These are phyloP conservation scores for Heliconius erato DNA, from an alignment of 2,888 invertebrate species.

Conservation along the genomic window DNA sequence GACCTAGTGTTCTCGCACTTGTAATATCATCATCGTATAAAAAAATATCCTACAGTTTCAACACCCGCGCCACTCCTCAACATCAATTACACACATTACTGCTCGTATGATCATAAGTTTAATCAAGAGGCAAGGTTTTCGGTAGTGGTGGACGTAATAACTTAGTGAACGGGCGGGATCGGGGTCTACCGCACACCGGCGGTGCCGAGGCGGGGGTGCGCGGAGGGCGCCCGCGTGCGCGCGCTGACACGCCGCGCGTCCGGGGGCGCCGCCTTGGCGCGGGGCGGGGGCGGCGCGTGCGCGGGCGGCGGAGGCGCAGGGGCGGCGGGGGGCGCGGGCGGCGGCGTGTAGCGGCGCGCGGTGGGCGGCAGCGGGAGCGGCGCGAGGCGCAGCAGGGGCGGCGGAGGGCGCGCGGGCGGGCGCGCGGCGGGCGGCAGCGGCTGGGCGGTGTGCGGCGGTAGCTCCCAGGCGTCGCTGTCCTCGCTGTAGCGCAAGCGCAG, in stretches of 20 bases:
- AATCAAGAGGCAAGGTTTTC: no score
- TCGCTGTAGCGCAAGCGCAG: conserved; percentile 69
- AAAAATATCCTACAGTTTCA: conserved; percentile 55
- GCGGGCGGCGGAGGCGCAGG: conserved; percentile 33
- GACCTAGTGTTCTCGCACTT: conserved; percentile 21
- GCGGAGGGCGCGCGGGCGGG: conserved; percentile 87
- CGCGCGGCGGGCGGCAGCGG: conserved; percentile 86
- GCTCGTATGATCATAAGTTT: no score
- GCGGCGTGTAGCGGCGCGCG: conserved; percentile 90
- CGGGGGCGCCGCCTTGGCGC: conserved; percentile 72
- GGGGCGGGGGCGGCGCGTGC: conserved; percentile 59
- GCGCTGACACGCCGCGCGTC: conserved; percentile 78
- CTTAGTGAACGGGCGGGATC: conserved; percentile 22
- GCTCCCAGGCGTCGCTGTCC: conserved; percentile 72
- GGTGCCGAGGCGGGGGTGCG: conserved; percentile 69
- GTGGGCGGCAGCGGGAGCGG: conserved; percentile 88
- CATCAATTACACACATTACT: no score
- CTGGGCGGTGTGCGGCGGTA: conserved; percentile 66
- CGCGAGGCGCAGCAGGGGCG: conserved; percentile 89
- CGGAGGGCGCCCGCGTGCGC: conserved; percentile 63
- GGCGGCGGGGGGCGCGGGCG: conserved; percentile 33
- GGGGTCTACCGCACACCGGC: conserved; percentile 67
- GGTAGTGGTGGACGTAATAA: no score
- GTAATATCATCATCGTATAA: conserved; percentile 55
- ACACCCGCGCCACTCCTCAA: conserved; percentile 1